Evolutionary conservation across 2,113 vertebrate species (phyloP).

Genomic region (Chamaetylas fuelleborni): DNA sequence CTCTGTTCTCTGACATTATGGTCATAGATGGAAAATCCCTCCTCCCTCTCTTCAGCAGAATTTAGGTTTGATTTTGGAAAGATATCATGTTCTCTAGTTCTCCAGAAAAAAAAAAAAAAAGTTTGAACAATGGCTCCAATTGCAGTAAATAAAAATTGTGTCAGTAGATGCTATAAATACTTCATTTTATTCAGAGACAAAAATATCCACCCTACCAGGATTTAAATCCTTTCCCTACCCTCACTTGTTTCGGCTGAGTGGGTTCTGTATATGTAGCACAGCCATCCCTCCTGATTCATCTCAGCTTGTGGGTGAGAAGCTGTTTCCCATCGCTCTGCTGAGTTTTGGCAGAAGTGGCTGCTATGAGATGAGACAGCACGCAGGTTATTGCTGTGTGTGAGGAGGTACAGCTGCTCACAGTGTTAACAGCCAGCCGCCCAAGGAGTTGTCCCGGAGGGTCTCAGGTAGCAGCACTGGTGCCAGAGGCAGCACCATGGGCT

Average conservation of each 20-base stretch:
- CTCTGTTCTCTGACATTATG: neutral
- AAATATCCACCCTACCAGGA: neutral
- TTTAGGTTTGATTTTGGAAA: neutral
- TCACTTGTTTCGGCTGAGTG: neutral
- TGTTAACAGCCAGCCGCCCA: neutral
- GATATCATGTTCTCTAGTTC: neutral
- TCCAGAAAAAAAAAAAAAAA: neutral
- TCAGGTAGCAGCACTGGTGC: neutral
- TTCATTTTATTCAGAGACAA: neutral
- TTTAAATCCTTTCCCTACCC: neutral
- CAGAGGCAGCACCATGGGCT: neutral
- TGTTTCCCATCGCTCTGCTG: neutral
- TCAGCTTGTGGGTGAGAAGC: neutral
- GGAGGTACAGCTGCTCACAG: neutral
- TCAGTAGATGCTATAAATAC: constrained; percentile 12
- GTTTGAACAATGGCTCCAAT: neutral
- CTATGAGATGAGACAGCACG: neutral
- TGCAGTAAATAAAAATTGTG: neutral
- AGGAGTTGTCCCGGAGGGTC: rapidly evolving
- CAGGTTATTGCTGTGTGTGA: neutral
- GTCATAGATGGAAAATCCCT: neutral
- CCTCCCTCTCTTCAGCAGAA: neutral
- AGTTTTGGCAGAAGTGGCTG: neutral
- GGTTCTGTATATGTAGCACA: neutral
- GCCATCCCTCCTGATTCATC: neutral